phyloP scores from a whole-genome alignment of 2,888 invertebrate genomes.

The Melinaea marsaeus region DNA sequence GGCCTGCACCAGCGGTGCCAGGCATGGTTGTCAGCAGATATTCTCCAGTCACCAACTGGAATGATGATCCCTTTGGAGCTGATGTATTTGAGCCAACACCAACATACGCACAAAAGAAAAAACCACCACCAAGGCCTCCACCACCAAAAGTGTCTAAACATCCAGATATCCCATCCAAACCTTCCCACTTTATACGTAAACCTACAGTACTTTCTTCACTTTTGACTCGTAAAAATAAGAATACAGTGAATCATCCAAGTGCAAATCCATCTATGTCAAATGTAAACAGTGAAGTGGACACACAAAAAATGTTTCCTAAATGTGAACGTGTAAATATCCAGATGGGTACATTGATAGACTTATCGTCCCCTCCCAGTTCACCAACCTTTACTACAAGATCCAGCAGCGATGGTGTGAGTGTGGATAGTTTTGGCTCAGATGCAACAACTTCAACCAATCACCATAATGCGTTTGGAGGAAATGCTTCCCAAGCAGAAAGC shows the following conservation, averaged over 20 bases:
- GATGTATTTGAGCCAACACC: conserved; percentile 71
- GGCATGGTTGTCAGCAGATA: conserved; percentile 55
- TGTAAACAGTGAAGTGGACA: conserved; percentile 52
- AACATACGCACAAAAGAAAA: conserved; percentile 77
- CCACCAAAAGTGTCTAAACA: conserved; percentile 75
- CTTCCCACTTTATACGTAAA: conserved; percentile 73
- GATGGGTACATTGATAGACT: conserved; percentile 81
- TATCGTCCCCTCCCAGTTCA: conserved; percentile 85
- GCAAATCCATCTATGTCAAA: conserved; percentile 45
- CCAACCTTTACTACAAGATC: conserved; percentile 86
- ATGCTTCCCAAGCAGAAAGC: conserved; percentile 85
- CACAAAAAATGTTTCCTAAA: conserved; percentile 65
- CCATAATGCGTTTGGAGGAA: conserved; percentile 78
- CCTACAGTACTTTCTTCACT: conserved; percentile 68
- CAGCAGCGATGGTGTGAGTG: conserved; percentile 85
- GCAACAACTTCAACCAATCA: conserved; percentile 79
- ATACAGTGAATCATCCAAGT: conserved; percentile 39
- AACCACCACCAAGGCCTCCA: conserved; percentile 85
- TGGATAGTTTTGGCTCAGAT: conserved; percentile 86
- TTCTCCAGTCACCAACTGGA: conserved; percentile 78
- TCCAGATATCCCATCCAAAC: conserved; percentile 67
- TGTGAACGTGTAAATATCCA: conserved; percentile 69
- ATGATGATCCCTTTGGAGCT: conserved; percentile 70
- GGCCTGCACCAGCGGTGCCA: conserved; percentile 78
- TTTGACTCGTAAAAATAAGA: conserved; percentile 61